phyloP scores from a whole-genome alignment of 1,140 invertebrate genomes.

The Latrodectus geometricus region DNA sequence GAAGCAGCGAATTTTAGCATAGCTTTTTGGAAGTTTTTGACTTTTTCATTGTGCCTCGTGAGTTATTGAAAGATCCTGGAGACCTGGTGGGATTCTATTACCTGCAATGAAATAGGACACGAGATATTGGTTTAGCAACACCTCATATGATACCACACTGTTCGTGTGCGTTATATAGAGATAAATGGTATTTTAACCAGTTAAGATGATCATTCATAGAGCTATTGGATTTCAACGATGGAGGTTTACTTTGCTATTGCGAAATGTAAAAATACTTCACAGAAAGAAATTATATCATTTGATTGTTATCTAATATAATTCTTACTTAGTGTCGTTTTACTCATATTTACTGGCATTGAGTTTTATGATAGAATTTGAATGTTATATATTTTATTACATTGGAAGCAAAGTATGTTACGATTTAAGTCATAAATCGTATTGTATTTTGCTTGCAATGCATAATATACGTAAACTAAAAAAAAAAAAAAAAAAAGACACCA shows the following conservation, averaged over 20 bases:
- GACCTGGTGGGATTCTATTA: not conserved
- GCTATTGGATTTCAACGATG: not conserved
- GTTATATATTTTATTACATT: no score
- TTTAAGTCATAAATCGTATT: no score
- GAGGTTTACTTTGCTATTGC: not conserved
- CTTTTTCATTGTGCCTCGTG: constrained; percentile 8
- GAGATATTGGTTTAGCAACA: constrained; percentile 22
- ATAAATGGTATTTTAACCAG: not conserved
- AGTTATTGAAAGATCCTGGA: not conserved
- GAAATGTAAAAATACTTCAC: no score
- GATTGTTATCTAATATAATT: no score
- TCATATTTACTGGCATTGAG: no score
- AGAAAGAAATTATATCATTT: no score
- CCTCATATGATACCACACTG: not conserved
- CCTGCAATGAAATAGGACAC: constrained; percentile 37
- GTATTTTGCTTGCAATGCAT: no score
- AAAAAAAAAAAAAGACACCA: no score
- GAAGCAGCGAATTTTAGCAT: not conserved
- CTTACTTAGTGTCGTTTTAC: no score
- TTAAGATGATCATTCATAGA: not conserved
- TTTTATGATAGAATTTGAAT: no score
- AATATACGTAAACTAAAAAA: no score
- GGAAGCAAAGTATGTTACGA: no score
- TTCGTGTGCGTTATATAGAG: not conserved
- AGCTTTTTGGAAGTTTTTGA: not conserved